Base-by-base conservation (phyloP, 2,888 invertebrate genomes). In the Griposia aprilina region DNA sequence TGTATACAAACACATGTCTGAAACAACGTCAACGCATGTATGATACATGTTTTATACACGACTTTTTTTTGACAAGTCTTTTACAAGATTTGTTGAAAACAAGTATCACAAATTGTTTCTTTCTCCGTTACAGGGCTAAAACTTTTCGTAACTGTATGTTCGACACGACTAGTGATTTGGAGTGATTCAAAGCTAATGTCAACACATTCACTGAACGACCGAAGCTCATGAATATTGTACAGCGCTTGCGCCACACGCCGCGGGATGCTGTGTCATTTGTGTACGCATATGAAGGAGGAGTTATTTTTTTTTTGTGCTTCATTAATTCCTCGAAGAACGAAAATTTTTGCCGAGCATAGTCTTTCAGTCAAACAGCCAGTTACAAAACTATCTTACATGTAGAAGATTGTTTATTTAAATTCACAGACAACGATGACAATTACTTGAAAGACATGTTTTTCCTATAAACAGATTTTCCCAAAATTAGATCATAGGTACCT, bases 161-260 rank as follows among this genome's bases (percentile, higher is more conserved):
- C 11, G 48, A 48, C 26, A 26, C 41, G 13, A 15, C 26, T 67
- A 30, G 23, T 52, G 23, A 17, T 17, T 65, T 26, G 1, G 17
- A 11, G n/a, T 66, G 17, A 52, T 68, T 20, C 10, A 48, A 66
- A 66, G 3, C 66, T 63, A 45, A 10, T 23, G 73, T 68, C 48
- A 74, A 55, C 70, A 68, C 65, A 23, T 76, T 74, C 55, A 10
- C 45, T 63, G 68, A 66, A 79, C 62, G 68, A 70, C 62, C n/a
- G 17, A 55, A 13, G 7, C 59, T 62, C 11, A 36, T 85, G 74
- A 86, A 88, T 86, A 83, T 86, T 87, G 80, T 60, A 88, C 70
- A 41, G 45, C 45, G 26, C n/a, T 60, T 73, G 10, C 17, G 26
- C 55, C 45, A 62, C 30, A 15, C 4, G 59, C 59, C 30, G 2